Evolutionary conservation across 2,113 vertebrate genomes (phyloP).

Genomic region (Otocyon megalotis): DNA sequence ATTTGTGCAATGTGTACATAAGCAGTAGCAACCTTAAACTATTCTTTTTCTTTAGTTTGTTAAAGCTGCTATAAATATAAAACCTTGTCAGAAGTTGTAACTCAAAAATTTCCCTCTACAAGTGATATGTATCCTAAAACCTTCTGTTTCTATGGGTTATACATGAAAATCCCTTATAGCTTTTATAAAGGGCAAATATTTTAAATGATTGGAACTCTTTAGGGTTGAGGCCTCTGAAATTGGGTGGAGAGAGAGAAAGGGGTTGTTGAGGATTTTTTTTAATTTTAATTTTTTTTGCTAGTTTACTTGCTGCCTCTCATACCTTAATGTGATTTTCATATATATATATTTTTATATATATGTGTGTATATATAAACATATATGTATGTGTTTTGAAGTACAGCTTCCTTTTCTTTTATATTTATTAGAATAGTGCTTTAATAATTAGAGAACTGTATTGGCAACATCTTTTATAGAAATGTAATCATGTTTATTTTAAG

Average conservation of each 20-base stretch:
- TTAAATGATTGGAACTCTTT: slow-evolving; percentile 79
- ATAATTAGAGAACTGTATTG: slow-evolving; percentile 86
- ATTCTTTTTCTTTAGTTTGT: slow-evolving; percentile 81
- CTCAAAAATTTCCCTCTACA: slow-evolving; percentile 79
- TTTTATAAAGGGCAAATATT: slow-evolving; percentile 69
- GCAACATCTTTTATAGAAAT: slow-evolving; percentile 88
- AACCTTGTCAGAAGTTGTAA: slow-evolving; percentile 85
- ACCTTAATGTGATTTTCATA: slow-evolving; percentile 89
- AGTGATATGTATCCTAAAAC: slow-evolving; percentile 73
- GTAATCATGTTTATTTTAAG: slow-evolving; percentile 88
- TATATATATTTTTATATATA: slow-evolving; percentile 82
- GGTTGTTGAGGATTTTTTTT: neutral
- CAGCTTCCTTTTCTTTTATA: slow-evolving; percentile 89
- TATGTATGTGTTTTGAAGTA: slow-evolving; percentile 86
- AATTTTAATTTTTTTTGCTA: slow-evolving; percentile 73
- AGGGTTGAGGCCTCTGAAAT: slow-evolving; percentile 85
- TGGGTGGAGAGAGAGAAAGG: slow-evolving; percentile 70
- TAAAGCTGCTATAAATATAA: slow-evolving; percentile 87
- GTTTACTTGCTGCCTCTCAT: slow-evolving; percentile 89
- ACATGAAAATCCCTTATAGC: slow-evolving; percentile 73
- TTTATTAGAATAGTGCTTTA: slow-evolving; percentile 91
- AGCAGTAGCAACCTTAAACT: slow-evolving; percentile 80
- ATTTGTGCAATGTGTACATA: slow-evolving; percentile 77
- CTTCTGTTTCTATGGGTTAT: slow-evolving; percentile 74
- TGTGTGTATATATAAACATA: slow-evolving; percentile 82